Base-by-base conservation (phyloP, 2,888 invertebrate species). In the Caenorhabditis japonica region DNA sequence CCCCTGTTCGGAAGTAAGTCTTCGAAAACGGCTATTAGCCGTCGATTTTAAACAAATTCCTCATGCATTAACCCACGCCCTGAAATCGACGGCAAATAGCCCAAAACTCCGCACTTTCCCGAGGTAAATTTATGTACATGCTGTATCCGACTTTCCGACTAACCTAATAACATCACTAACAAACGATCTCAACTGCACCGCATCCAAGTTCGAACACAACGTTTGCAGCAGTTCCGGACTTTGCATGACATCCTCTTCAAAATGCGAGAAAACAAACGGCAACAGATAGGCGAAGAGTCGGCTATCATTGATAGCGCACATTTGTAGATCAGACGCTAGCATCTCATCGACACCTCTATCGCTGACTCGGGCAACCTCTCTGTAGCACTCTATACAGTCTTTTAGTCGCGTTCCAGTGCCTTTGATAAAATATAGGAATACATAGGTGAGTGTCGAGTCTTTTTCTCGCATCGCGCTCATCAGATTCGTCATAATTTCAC, bases 181-280 rank as follows among this genome's bases (percentile, higher is more conserved):
- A 60, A 97, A 90, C 83, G 94, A 93, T 88, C 95, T 94, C 74
- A 97, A 90, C 90, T 97, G 89, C 76, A 91, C 91, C 2, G 95
- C 92, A 89, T 97, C 97, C 77, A 97, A 91, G 71, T 94, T 93
- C 10, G 95, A 93, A 55, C 97, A 93, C 82, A 97, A 93, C 83
- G 94, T 91, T 88, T 94, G 93, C 81, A 97, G 90, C 76, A 97
- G 90, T 1, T 41, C 47, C 4, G 73, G 43, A 3, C 49, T 44
- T 13, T 21, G 10, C 43, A 44, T 21, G 0, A 74, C 47, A 15
- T 69, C 62, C 13, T 58, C 47, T 17, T 70, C 47, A 34, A 75
- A 75, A 93, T 94, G 87, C 92, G 92, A 89, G 44, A 94, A 97
- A 73, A 96, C 91, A 88, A 95, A 95, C 52, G 96, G 95, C 88